A percentile compares a stretch with the other conserved stretches of the same genome.
These are phyloP conservation scores for Sciurus carolinensis DNA, from an alignment of 2,797 vertebrate genomes.

Conservation along the genomic window DNA sequence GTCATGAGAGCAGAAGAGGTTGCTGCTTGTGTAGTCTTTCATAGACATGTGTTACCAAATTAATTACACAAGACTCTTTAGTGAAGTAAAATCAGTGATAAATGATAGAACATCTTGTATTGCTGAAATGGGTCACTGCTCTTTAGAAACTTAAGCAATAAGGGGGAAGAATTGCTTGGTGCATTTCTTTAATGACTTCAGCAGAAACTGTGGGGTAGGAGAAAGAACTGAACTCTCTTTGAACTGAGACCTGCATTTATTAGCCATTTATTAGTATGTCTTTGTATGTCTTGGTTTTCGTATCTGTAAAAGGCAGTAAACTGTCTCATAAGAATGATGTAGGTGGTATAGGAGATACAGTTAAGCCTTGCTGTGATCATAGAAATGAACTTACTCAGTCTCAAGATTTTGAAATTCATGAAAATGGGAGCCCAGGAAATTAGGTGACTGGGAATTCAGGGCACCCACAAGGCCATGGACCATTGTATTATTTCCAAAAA, in stretches of 20 bases:
- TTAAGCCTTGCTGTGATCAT: background rate
- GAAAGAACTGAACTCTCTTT: background rate
- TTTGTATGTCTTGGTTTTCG: background rate
- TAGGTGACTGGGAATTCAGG: background rate
- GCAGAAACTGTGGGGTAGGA: background rate
- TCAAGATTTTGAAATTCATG: slow-evolving; percentile 31
- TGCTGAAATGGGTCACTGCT: background rate
- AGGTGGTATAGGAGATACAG: background rate
- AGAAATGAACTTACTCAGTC: background rate
- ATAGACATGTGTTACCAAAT: background rate
- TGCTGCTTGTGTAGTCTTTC: background rate
- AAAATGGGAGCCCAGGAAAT: background rate
- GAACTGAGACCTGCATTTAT: background rate
- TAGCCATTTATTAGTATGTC: background rate
- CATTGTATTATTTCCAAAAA: background rate
- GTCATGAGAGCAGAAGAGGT: background rate
- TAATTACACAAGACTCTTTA: slow-evolving; percentile 1
- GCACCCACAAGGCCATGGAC: background rate
- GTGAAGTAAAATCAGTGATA: background rate
- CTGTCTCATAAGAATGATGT: background rate
- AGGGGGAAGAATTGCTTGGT: background rate
- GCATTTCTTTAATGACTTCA: background rate
- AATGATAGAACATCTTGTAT: background rate
- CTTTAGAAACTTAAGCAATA: background rate
- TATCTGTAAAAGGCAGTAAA: background rate